These are phyloP conservation scores for Himalopsyche kuldschensis DNA, from an alignment of 2,888 invertebrate genomes.

Conservation along the genomic window DNA sequence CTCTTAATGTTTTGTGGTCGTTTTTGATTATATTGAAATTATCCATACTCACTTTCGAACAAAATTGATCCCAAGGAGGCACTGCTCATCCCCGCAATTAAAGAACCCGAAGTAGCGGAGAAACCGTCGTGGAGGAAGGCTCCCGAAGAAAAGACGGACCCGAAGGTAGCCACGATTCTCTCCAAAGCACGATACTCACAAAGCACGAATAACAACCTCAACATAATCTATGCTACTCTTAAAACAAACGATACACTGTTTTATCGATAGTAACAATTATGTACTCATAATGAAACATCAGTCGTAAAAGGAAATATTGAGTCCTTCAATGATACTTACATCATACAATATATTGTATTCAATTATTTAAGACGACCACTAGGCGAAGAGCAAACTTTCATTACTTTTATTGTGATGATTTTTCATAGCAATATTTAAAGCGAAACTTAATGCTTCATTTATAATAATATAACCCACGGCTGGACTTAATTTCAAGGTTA, in stretches of 20 bases:
- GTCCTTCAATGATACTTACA: too few relatives aligned
- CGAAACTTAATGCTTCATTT: too few relatives aligned
- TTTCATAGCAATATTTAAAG: too few relatives aligned
- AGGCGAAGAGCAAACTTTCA: too few relatives aligned
- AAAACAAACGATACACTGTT: background rate
- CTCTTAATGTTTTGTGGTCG: background rate
- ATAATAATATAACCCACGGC: too few relatives aligned
- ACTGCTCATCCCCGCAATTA: slow-evolving; percentile 30
- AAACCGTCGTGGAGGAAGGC: slow-evolving; percentile 32
- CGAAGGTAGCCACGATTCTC: slow-evolving; percentile 27
- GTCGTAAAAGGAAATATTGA: too few relatives aligned
- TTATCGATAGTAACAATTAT: too few relatives aligned
- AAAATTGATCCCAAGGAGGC: slow-evolving; percentile 19
- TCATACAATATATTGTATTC: too few relatives aligned
- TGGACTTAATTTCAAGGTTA: too few relatives aligned
- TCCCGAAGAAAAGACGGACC: slow-evolving; percentile 40
- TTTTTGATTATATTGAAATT: background rate
- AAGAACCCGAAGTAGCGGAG: slow-evolving; percentile 36
- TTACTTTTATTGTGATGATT: too few relatives aligned
- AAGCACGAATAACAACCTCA: background rate
- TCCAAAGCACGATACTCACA: background rate
- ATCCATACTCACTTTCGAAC: background rate
- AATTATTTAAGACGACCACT: too few relatives aligned
- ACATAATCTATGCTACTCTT: background rate
- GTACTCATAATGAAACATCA: too few relatives aligned